A percentile compares a stretch with the other conserved stretches of the same genome.
phyloP scores from a whole-genome alignment of 2,888 invertebrate genomes.

The Andrena hattorfiana region DNA sequence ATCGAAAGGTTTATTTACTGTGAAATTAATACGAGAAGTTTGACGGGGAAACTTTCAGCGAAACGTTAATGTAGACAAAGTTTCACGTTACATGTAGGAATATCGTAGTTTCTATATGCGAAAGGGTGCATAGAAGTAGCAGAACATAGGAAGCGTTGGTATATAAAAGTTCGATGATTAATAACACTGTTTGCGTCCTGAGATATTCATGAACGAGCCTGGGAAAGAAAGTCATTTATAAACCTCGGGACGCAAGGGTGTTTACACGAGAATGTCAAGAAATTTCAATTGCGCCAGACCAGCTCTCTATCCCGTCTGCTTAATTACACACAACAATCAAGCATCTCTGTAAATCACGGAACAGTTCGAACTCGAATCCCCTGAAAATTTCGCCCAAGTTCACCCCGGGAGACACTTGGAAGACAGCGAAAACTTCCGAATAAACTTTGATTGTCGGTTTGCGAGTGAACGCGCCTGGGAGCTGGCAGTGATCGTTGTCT shows the following conservation, averaged over 20 bases:
- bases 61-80: neutral
- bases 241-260: neutral
- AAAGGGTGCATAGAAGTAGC: neutral
- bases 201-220: constrained; percentile 2
- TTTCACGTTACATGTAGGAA: constrained; percentile 7
- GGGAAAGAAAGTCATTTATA: neutral
- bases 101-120: neutral
- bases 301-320: neutral
- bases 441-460: constrained; percentile 54
- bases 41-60: neutral
- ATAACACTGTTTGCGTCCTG: neutral
- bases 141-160: neutral
- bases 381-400: constrained; percentile 15
- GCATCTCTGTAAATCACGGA: no score
- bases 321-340: neutral
- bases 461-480: constrained; percentile 39
- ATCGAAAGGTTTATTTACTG: no score
- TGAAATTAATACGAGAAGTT: neutral
- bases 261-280: neutral
- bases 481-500: constrained; percentile 52
- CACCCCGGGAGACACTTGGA: neutral
- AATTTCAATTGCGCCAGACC: neutral
- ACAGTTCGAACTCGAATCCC: neutral
- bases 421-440: constrained; percentile 22
- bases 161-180: constrained; percentile 17